phyloP scores from a whole-genome alignment of 2,888 invertebrate genomes.

The Pheosia gnoma region DNA sequence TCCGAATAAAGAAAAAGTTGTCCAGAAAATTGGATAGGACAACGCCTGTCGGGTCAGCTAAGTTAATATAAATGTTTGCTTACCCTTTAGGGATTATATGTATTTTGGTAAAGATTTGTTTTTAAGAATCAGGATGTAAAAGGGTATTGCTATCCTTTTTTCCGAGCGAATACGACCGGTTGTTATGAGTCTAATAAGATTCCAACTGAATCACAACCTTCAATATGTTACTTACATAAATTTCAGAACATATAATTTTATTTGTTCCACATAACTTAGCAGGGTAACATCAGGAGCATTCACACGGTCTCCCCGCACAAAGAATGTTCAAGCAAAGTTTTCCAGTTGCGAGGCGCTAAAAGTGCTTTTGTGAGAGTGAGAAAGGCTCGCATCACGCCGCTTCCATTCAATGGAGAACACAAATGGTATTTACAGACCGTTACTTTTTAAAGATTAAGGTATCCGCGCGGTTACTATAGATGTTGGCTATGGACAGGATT shows the following conservation, averaged over 20 bases:
- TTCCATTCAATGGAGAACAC: conserved; percentile 62
- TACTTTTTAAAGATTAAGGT: conserved; percentile 39
- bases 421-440: conserved; percentile 65
- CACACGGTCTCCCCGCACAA: conserved; percentile 53
- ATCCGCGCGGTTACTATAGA: conserved; percentile 23
- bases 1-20: no score
- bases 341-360: conserved; percentile 56
- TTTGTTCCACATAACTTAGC: conserved; percentile 41
- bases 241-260: conserved; percentile 44
- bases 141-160: neutral
- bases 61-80: no score
- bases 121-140: no score
- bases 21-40: no score
- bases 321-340: conserved; percentile 62
- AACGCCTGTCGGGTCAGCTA: no score
- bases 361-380: conserved; percentile 64
- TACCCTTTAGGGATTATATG: no score
- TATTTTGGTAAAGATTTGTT: no score
- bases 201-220: conserved; percentile 1
- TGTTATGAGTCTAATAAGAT: neutral
- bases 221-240: conserved; percentile 39
- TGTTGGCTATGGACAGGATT: conserved; percentile 5
- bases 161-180: neutral
- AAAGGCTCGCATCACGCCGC: conserved; percentile 50
- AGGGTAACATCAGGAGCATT: conserved; percentile 55